Evolutionary conservation across 2,888 invertebrate genomes (phyloP).

Genomic region (Pristionchus japonicus): DNA sequence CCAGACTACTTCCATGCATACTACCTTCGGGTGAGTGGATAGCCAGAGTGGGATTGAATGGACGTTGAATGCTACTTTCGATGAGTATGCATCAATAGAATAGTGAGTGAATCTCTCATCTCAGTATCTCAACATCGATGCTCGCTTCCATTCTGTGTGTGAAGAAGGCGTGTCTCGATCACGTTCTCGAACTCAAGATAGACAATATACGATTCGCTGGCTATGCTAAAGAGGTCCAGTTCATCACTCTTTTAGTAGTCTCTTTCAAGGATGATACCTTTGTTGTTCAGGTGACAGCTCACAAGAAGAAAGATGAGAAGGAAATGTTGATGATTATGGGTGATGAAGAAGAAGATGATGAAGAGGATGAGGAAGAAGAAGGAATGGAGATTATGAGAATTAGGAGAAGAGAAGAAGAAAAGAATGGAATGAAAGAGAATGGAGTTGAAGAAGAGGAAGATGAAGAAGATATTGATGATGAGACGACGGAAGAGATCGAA

Average conservation of each 20-base stretch:
- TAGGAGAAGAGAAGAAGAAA: neutral
- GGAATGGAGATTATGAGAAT: neutral
- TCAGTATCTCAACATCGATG: constrained; percentile 60
- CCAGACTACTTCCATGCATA: neutral
- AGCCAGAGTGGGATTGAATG: neutral
- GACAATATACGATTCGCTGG: constrained; percentile 69
- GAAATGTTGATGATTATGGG: neutral
- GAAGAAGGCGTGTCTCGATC: constrained; percentile 57
- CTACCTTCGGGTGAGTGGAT: neutral
- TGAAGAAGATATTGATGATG: neutral
- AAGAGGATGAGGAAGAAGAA: neutral
- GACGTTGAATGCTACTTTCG: too few species aligned
- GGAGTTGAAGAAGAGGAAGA: too few species aligned
- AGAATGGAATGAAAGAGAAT: neutral
- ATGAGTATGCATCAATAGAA: neutral
- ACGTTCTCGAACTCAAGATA: constrained; percentile 65
- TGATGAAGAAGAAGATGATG: neutral
- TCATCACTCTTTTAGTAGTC: neutral
- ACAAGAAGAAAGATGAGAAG: neutral
- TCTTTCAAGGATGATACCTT: too few species aligned
- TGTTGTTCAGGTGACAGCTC: neutral
- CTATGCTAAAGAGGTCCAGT: constrained; percentile 54
- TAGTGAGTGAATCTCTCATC: neutral
- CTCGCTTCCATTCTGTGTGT: constrained; percentile 63
- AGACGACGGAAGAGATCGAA: neutral